Evolutionary conservation across 2,113 vertebrate species (phyloP).

Genomic region (Notothenia coriiceps): DNA sequence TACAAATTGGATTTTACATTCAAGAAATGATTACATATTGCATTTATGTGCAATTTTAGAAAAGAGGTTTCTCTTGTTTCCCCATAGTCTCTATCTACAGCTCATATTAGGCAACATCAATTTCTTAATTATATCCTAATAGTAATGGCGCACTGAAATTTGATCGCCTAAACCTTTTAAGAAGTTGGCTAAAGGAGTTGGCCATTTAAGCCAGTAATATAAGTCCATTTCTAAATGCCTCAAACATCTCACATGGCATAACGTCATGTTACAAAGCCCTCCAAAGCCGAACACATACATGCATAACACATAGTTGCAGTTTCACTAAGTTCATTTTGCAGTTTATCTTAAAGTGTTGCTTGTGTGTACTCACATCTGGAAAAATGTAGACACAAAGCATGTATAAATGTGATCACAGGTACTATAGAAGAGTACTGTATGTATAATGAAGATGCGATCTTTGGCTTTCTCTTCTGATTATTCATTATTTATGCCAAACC

Average conservation of each 20-base stretch:
- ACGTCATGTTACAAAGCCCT: background rate
- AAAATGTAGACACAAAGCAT: background rate
- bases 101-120: background rate
- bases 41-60: background rate
- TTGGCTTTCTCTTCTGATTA: constrained; percentile 14
- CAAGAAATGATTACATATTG: background rate
- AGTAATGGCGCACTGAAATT: constrained; percentile 16
- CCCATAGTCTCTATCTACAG: background rate
- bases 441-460: background rate
- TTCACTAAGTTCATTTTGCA: background rate
- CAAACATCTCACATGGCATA: background rate
- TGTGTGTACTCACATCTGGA: background rate
- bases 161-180: constrained; percentile 7
- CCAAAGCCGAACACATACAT: background rate
- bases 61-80: constrained; percentile 4
- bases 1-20: background rate
- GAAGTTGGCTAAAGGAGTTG: background rate
- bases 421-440: background rate
- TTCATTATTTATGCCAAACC: background rate
- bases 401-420: background rate
- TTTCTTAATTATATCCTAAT: background rate
- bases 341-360: background rate
- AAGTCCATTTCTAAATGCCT: background rate
- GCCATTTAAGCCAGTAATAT: background rate
- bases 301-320: background rate